phyloP scores from a whole-genome alignment of 2,797 vertebrate species.

The Kryptolebias ocellatus region DNA sequence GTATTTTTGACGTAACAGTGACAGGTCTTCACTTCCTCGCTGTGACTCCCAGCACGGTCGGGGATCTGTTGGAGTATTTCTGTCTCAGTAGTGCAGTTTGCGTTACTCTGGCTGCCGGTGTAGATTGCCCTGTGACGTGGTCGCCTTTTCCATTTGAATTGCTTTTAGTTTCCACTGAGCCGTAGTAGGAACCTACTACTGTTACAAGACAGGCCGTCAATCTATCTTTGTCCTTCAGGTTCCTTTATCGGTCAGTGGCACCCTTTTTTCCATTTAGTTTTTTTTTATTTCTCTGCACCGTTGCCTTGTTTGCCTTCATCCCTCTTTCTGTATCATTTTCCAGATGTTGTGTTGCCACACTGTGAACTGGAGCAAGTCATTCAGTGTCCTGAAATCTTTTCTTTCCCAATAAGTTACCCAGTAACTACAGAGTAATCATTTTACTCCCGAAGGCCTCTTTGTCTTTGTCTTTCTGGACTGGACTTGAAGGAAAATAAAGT shows the following conservation, averaged over 20 bases:
- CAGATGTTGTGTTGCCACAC: background rate
- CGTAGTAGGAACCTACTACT: constrained; percentile 33
- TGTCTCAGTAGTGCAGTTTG: constrained; percentile 11
- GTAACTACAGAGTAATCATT: constrained; percentile 29
- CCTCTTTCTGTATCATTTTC: background rate
- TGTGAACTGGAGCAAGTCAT: constrained; percentile 13
- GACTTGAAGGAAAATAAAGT: background rate
- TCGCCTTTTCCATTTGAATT: constrained; percentile 58
- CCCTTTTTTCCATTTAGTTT: constrained; percentile 8
- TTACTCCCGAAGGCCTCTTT: constrained; percentile 24
- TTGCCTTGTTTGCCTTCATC: background rate
- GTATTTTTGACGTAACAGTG: no score
- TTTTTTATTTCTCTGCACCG: constrained; percentile 1
- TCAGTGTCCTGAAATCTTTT: constrained; percentile 11
- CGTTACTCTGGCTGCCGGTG: constrained; percentile 28
- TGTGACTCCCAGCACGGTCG: background rate
- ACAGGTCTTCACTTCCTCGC: no score
- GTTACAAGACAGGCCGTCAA: constrained; percentile 56
- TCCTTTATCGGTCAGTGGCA: constrained; percentile 16
- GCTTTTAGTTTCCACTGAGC: constrained; percentile 63
- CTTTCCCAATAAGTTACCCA: constrained; percentile 21
- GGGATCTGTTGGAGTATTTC: constrained; percentile 10
- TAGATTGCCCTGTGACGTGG: constrained; percentile 48
- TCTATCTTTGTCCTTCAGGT: constrained; percentile 51
- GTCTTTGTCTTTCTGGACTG: background rate